Conservation (phyloP, 1,140 invertebrate genomes). For the Leguminivora glycinivorella region DNA sequence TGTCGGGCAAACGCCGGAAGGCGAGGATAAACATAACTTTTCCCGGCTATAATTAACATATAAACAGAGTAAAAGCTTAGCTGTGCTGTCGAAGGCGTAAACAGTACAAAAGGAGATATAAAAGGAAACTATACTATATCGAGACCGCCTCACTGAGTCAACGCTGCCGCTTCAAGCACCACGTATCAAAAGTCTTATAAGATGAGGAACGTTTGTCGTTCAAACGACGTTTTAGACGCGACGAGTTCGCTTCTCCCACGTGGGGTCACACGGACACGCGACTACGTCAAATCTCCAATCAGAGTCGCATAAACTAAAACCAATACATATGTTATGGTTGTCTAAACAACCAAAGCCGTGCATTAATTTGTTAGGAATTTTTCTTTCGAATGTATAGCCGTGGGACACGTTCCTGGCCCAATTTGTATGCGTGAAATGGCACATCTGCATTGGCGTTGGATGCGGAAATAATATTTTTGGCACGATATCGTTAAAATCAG, state of each 20-base stretch:
- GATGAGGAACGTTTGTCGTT: neutral
- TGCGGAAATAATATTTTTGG: conserved; percentile 57
- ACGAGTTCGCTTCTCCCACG: neutral
- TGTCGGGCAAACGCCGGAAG: conserved; percentile 51
- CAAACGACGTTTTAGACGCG: neutral
- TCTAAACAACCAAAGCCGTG: neutral
- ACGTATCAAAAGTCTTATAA: neutral
- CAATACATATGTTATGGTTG: neutral
- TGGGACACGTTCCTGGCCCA: conserved; percentile 38
- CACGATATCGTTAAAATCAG: conserved; percentile 50
- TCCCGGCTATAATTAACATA: conserved; percentile 56
- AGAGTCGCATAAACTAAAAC: neutral
- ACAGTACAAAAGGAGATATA: conserved; percentile 32
- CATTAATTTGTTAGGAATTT: conserved; percentile 9
- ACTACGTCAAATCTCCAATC: neutral
- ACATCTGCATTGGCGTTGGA: conserved; percentile 63
- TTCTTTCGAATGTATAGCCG: conserved; percentile 14
- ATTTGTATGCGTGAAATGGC: conserved; percentile 54
- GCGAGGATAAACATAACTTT: conserved; percentile 50
- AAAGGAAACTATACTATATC: conserved; percentile 27
- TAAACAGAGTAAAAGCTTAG: conserved; percentile 37
- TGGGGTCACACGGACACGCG: neutral
- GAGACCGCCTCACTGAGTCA: conserved; percentile 31
- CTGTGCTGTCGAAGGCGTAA: conserved; percentile 25
- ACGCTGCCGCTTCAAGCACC: neutral